Conservation (phyloP, 2,113 vertebrate species). For the Coryphaenoides rupestris region DNA sequence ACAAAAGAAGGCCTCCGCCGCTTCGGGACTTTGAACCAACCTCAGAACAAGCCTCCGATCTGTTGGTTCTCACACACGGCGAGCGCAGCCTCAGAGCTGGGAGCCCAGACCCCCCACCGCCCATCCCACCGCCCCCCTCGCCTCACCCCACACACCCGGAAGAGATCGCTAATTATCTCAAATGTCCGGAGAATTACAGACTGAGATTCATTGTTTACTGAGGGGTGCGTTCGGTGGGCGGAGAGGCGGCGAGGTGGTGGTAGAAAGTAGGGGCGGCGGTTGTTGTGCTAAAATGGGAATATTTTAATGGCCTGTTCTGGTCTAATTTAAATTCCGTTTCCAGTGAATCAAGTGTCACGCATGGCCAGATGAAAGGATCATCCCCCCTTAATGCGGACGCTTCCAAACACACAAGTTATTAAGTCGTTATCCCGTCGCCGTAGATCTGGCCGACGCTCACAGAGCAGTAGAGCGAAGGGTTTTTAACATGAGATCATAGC, state of each 20-base stretch:
- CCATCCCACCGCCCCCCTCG: no score
- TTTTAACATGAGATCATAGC: conserved; percentile 26
- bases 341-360: no score
- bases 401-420: no score
- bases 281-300: background rate
- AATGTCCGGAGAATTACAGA: conserved; percentile 49
- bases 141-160: conserved; percentile 34
- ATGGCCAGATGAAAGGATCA: no score
- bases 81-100: no score
- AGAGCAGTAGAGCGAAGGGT: conserved; percentile 19
- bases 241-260: background rate
- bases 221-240: conserved; percentile 13
- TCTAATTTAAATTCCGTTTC: no score
- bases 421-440: no score
- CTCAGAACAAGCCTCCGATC: conserved; percentile 61
- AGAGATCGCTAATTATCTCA: conserved; percentile 68
- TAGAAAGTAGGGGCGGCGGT: conserved; percentile 11
- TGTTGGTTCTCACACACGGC: conserved; percentile 71
- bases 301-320: background rate
- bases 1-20: conserved; percentile 64
- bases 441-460: background rate
- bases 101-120: no score
- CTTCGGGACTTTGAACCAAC: conserved; percentile 63
- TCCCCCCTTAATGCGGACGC: no score
- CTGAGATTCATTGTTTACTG: conserved; percentile 17